A percentile compares a stretch with the other conserved stretches of the same genome.
Evolutionary conservation across 2,888 invertebrate species (phyloP).

Genomic region (Pheosia tremula): DNA sequence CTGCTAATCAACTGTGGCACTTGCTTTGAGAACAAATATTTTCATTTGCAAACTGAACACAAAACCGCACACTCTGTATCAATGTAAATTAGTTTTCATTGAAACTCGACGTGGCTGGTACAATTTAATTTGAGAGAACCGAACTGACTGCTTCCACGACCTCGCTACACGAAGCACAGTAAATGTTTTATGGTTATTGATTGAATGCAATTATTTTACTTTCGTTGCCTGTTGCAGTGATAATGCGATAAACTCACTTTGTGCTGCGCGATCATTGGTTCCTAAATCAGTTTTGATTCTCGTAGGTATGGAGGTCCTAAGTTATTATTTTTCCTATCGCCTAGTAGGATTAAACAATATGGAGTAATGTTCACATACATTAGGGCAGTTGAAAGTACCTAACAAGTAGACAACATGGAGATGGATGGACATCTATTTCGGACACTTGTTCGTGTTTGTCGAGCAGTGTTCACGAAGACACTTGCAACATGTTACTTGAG

Average conservation of each 20-base stretch:
- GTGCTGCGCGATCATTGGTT: not conserved
- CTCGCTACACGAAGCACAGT: not conserved
- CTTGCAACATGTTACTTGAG: too few relatives aligned
- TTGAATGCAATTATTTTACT: not conserved
- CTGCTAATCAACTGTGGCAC: constrained; percentile 20
- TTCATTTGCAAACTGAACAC: constrained; percentile 20
- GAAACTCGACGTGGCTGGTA: constrained; percentile 8
- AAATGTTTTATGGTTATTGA: not conserved
- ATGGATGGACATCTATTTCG: too few relatives aligned
- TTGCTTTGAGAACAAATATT: constrained; percentile 22
- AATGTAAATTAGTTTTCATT: constrained; percentile 28
- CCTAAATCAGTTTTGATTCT: not conserved
- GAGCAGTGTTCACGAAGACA: too few relatives aligned
- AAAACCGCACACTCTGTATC: constrained; percentile 20
- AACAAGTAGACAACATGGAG: too few relatives aligned
- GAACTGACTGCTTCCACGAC: constrained; percentile 6
- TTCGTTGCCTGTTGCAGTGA: not conserved
- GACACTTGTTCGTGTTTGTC: too few relatives aligned
- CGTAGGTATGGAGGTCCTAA: too few relatives aligned
- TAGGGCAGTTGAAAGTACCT: too few relatives aligned
- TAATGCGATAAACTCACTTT: not conserved
- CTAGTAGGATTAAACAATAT: too few relatives aligned
- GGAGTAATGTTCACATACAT: too few relatives aligned
- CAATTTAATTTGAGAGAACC: constrained; percentile 23
- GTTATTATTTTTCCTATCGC: too few relatives aligned